Base-by-base conservation (phyloP, 2,797 vertebrate genomes). In the Brotogeris chrysoptera region DNA sequence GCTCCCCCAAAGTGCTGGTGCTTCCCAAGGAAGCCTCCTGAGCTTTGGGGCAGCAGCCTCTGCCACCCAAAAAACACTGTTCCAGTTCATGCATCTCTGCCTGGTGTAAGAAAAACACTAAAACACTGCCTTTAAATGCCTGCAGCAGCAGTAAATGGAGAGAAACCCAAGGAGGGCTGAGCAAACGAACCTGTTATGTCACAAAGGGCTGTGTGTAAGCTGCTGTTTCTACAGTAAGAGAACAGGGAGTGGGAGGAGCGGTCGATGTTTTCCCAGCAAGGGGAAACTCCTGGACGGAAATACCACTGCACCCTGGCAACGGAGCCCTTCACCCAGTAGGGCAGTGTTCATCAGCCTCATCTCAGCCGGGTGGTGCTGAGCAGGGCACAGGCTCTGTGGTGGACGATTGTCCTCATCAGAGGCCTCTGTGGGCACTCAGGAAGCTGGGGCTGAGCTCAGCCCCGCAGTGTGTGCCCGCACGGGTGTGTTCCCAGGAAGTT, bases 241-340 rank as follows among this genome's bases (percentile, higher is more conserved):
- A 77, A 57, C 71, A 73, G 79, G 3, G 68, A 82, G 91, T 61
- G 91, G 90, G 90, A 96, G 93, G 90, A 95, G 90, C 6, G 0
- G 91, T 30, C 28, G 46, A 73, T 73, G 84, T 85, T 95, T 95
- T 91, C 76, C 81, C 68, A 86, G 91, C 76, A 28, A 85, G 68
- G 80, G 71, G 84, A 82, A 92, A 80, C 84, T 80, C 88, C 84
- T 2, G 3, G 16, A 57, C 85, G 85, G 90, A 89, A 87, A 89
- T 68, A 89, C 47, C 44, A 0, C 81, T 47, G 87, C 7, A 20
- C 44, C 91, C 89, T 96, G 91, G 94, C 94, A 95, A 96, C 47
- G 0, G 52, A 92, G 89, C 55, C 34, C 18, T 71, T 73, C 55
- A 3, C 52, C 80, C 65, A 84, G 28, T 66, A 90, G 71, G 73